Evolutionary conservation across 1,140 invertebrate species (phyloP).

Genomic region (Bombus balteatus): DNA sequence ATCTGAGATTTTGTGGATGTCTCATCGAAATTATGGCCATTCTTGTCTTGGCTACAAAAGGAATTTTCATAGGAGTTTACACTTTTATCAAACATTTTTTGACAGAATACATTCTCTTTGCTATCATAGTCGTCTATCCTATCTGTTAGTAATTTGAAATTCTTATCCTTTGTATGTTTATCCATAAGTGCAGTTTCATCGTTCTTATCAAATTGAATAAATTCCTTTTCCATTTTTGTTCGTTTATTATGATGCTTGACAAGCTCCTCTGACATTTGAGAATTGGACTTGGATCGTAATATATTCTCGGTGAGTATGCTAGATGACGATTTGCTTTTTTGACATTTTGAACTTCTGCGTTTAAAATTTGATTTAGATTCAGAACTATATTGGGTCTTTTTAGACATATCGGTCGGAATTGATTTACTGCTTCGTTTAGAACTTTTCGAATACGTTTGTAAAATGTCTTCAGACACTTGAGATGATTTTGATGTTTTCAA

Average conservation of each 20-base stretch:
- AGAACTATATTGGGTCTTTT: slow-evolving; percentile 68
- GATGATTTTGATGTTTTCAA: slow-evolving; percentile 64
- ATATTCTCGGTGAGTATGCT: slow-evolving; percentile 68
- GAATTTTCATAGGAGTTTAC: slow-evolving; percentile 48
- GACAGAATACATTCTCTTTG: slow-evolving; percentile 58
- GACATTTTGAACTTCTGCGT: slow-evolving; percentile 73
- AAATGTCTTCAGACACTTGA: slow-evolving; percentile 62
- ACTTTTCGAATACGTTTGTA: slow-evolving; percentile 49
- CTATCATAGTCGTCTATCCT: slow-evolving; percentile 72
- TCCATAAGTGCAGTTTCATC: slow-evolving; percentile 72
- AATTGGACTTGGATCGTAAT: slow-evolving; percentile 64
- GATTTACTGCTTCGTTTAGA: slow-evolving; percentile 69
- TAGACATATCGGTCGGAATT: slow-evolving; percentile 61
- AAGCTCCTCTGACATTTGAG: slow-evolving; percentile 67
- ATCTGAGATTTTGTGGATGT: slow-evolving; percentile 77
- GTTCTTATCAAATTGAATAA: slow-evolving; percentile 66
- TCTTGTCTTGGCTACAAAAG: slow-evolving; percentile 63
- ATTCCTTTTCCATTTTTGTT: slow-evolving; percentile 72
- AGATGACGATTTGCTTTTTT: slow-evolving; percentile 71
- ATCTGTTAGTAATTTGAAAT: slow-evolving; percentile 73
- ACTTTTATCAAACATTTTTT: slow-evolving; percentile 49
- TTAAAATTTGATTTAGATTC: slow-evolving; percentile 72
- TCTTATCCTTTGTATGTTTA: slow-evolving; percentile 76
- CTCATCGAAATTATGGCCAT: slow-evolving; percentile 69
- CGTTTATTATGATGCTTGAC: slow-evolving; percentile 72